Conservation (phyloP, 2,797 vertebrate species). For the Cryptoblepharus egeriae region DNA sequence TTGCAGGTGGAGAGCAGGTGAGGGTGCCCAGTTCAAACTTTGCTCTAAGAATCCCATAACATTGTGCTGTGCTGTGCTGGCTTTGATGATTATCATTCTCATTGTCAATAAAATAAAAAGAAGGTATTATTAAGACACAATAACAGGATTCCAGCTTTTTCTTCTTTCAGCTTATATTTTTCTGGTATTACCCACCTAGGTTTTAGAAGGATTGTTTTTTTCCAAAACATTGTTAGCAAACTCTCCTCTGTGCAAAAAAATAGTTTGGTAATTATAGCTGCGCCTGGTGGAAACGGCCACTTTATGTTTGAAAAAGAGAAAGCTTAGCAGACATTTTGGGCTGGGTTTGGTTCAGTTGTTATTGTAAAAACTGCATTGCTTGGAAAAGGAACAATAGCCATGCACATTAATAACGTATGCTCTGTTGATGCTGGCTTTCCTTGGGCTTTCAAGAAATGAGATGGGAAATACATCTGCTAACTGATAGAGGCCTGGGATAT, state of each 20-base stretch:
- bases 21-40: no score
- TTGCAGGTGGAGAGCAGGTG: no score
- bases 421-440: background rate
- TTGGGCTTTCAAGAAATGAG: slow-evolving; percentile 23
- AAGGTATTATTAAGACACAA: background rate
- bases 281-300: slow-evolving; percentile 5
- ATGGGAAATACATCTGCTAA: slow-evolving; percentile 20
- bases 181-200: background rate
- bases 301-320: background rate
- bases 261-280: slow-evolving; percentile 37
- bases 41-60: no score
- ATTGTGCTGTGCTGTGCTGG: no score
- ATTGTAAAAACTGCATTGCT: background rate
- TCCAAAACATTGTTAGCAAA: slow-evolving; percentile 33
- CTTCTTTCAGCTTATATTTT: background rate
- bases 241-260: slow-evolving; percentile 3
- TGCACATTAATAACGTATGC: slow-evolving; percentile 10
- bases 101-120: background rate
- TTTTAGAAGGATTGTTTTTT: background rate
- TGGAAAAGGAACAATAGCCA: slow-evolving; percentile 10
- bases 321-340: slow-evolving; percentile 27
- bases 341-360: background rate
- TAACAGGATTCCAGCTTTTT: background rate
- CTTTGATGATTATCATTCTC: no score
- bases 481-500: rapidly evolving